Conservation (phyloP, 92 coral and sea anemone genomes). For the Chrysogorgia sp. region DNA sequence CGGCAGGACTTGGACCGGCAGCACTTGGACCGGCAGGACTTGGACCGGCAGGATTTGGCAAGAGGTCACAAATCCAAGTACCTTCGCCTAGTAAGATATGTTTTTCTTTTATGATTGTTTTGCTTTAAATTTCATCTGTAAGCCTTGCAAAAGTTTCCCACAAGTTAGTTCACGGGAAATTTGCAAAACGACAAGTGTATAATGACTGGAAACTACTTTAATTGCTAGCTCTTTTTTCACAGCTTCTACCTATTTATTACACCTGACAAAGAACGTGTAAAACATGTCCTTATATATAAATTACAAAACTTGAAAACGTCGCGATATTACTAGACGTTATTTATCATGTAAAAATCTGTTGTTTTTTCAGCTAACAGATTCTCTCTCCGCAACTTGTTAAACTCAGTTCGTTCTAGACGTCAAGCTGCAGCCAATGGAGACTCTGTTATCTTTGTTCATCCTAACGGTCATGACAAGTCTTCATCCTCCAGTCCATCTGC, state of each 20-base stretch:
- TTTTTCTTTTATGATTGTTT: background rate
- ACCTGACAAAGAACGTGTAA: too few relatives aligned
- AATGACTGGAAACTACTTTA: too few relatives aligned
- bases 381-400: slow-evolving; percentile 22
- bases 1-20: background rate
- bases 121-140: background rate
- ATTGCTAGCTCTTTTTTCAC: too few relatives aligned
- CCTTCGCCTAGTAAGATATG: slow-evolving; percentile 29
- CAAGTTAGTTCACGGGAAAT: too few relatives aligned
- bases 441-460: slow-evolving; percentile 98
- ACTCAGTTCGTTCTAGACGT: slow-evolving; percentile 36
- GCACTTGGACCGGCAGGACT: background rate
- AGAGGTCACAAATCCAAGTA: slow-evolving; percentile 20
- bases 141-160: background rate
- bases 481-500: slow-evolving; percentile 59
- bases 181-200: too few relatives aligned
- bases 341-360: background rate
- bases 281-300: too few relatives aligned
- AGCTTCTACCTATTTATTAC: too few relatives aligned
- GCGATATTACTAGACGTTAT: too few relatives aligned
- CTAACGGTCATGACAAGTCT: slow-evolving; percentile 63
- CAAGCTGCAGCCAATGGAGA: slow-evolving; percentile 80
- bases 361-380: slow-evolving; percentile 13
- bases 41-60: slow-evolving; percentile 7
- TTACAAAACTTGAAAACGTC: background rate